Base-by-base conservation (phyloP, 1,140 invertebrate genomes). In the Drosophila kurseongensis region DNA sequence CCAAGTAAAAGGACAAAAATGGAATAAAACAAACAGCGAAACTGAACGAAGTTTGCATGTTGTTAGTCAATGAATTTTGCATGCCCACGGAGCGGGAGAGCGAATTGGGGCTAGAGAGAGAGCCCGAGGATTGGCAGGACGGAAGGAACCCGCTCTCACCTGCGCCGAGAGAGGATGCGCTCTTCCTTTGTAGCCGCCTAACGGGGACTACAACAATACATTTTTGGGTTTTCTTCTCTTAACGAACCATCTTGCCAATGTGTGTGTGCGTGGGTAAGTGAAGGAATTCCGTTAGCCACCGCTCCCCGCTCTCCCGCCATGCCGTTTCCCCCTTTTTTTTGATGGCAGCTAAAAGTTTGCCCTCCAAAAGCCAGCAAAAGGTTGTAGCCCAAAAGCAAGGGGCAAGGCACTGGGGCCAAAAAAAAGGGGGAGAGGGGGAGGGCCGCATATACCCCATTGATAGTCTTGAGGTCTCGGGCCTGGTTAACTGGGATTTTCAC, bases 41-140 rank as follows among this genome's bases (percentile, higher is more conserved):
- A 82, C 79, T 82, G 55, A 82, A 79, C 79, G 75, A 78, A 75
- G 42, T 82, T 73, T 44, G 55, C 80, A 76, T 75, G 62, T 82
- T 88, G 83, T 82, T 86, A 82, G 83, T 86, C 83, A 86, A 86
- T 86, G 83, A 86, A 86, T 86, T 83, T 79, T 73, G 86, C 71
- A 86, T 86, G 78, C 68, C 51, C 63, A 65, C 12, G 41, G 59
- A 48, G 78, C 35, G 23, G 41, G 65, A 61, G 35, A 54, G 35
- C 27, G 7, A 44, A 61, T 45, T 42, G 62, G 51, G 55, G 10
- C 60, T 60, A 44, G 32, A 38, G 56, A 42, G 32, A 61, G 27
- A 5, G 45, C 44, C 6, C 29, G 8, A 6, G 29, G 29, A 32
- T 32, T 32, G 14, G 2, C 14, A 16, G 41, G 14, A 14, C 16